Conservation (phyloP, 2,888 invertebrate genomes). For the Heteromurus nitidus region DNA sequence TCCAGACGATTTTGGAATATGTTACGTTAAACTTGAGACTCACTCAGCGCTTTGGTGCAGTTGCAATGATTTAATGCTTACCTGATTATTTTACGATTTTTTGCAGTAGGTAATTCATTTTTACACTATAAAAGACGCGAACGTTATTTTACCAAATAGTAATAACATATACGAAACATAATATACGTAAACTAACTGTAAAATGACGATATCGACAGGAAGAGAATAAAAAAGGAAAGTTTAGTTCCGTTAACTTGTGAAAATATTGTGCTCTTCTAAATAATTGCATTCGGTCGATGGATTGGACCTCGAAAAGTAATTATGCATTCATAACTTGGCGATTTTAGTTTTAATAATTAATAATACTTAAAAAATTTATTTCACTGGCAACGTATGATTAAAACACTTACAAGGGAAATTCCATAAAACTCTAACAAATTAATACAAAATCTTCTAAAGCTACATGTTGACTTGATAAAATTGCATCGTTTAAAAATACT, state of each 20-base stretch:
- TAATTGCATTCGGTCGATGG: background rate
- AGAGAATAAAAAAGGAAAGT: background rate
- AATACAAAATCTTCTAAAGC: no score
- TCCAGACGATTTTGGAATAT: no score
- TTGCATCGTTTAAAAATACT: no score
- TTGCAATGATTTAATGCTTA: background rate
- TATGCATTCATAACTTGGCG: background rate
- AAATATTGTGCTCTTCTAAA: background rate
- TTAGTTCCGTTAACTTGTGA: background rate
- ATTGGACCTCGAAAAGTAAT: background rate
- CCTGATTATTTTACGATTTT: constrained; percentile 16
- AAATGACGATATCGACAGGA: background rate
- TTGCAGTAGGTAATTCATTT: background rate
- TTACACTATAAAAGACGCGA: constrained; percentile 21
- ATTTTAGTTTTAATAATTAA: background rate
- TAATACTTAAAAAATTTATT: background rate
- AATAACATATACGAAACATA: constrained; percentile 32
- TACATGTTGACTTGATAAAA: no score
- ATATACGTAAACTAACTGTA: constrained; percentile 6
- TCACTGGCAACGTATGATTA: background rate
- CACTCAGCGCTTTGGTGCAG: background rate
- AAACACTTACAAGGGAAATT: background rate
- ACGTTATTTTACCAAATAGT: constrained; percentile 30
- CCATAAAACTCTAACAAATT: no score
- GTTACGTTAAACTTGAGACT: background rate